Evolutionary conservation across 2,797 vertebrate species (phyloP).

Genomic region (Tapirus indicus): DNA sequence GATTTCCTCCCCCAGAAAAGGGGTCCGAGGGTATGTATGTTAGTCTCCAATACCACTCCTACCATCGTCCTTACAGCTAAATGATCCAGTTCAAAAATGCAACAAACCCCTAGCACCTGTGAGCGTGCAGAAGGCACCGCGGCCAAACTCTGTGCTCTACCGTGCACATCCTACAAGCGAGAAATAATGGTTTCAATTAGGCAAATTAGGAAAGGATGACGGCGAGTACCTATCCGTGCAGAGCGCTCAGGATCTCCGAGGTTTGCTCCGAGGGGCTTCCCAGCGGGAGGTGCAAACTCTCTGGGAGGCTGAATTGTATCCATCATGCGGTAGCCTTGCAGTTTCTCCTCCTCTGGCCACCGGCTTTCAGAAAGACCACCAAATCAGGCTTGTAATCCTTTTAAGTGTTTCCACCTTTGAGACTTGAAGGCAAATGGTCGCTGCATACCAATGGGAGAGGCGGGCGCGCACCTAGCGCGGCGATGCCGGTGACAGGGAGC

Average conservation of each 20-base stretch:
- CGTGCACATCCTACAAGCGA: not conserved
- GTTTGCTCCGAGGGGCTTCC: constrained; percentile 59
- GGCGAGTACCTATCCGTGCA: constrained; percentile 68
- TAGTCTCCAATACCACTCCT: not conserved
- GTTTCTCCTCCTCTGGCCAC: not conserved
- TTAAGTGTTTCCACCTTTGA: constrained; percentile 62
- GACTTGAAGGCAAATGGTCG: constrained; percentile 62
- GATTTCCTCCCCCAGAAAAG: not conserved
- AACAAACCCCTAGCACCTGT: constrained; percentile 67
- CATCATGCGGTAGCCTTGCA: constrained; percentile 56
- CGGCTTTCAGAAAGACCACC: constrained; percentile 74
- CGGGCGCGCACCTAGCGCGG: constrained; percentile 66
- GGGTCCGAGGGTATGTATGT: not conserved
- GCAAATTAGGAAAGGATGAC: constrained; percentile 64
- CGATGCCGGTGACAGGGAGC: not conserved
- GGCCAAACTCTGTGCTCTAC: constrained; percentile 9
- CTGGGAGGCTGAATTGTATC: constrained; percentile 25
- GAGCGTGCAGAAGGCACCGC: not conserved
- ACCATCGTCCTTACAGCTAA: not conserved
- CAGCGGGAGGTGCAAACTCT: constrained; percentile 65
- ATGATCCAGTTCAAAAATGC: not conserved
- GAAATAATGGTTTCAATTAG: constrained; percentile 50
- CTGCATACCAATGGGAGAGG: constrained; percentile 57
- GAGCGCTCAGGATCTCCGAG: constrained; percentile 62
- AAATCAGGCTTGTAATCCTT: constrained; percentile 55